Conservation (phyloP, 2,888 invertebrate species). For the Nyleta sp. region DNA sequence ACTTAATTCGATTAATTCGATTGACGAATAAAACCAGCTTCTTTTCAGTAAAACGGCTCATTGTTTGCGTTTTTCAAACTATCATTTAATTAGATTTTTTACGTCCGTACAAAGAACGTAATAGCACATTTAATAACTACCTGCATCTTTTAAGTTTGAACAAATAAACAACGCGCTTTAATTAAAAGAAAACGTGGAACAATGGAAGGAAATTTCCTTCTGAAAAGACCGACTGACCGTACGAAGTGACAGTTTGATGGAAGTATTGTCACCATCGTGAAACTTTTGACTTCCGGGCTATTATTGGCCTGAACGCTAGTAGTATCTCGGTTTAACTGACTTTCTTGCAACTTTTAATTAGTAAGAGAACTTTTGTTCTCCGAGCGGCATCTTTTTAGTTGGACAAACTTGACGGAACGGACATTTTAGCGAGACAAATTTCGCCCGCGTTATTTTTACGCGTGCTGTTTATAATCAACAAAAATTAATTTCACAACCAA, state of each 20-base stretch:
- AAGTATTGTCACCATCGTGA: slow-evolving; percentile 65
- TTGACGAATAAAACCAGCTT: too few relatives aligned
- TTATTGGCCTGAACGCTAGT: slow-evolving; percentile 70
- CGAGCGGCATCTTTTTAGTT: slow-evolving; percentile 11
- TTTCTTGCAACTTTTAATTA: slow-evolving; percentile 58
- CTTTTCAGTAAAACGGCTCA: neutral
- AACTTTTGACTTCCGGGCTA: slow-evolving; percentile 66
- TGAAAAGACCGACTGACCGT: slow-evolving; percentile 12
- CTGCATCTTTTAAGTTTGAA: slow-evolving; percentile 24
- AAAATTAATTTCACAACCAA: neutral
- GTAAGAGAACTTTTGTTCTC: slow-evolving; percentile 25
- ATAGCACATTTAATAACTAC: slow-evolving; percentile 48
- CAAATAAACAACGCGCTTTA: slow-evolving; percentile 68
- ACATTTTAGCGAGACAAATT: slow-evolving; percentile 17
- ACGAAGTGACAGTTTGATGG: slow-evolving; percentile 52
- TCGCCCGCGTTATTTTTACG: slow-evolving; percentile 1
- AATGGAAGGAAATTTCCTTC: slow-evolving; percentile 31
- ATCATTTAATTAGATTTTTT: too few relatives aligned
- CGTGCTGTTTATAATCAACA: neutral
- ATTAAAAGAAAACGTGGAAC: slow-evolving; percentile 69
- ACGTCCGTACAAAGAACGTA: neutral
- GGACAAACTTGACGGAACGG: slow-evolving; percentile 9
- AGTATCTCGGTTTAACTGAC: slow-evolving; percentile 70
- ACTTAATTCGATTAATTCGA: too few relatives aligned
- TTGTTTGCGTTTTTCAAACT: neutral